phyloP scores from a whole-genome alignment of 2,888 invertebrate species.

The Eumerus sabulonum region DNA sequence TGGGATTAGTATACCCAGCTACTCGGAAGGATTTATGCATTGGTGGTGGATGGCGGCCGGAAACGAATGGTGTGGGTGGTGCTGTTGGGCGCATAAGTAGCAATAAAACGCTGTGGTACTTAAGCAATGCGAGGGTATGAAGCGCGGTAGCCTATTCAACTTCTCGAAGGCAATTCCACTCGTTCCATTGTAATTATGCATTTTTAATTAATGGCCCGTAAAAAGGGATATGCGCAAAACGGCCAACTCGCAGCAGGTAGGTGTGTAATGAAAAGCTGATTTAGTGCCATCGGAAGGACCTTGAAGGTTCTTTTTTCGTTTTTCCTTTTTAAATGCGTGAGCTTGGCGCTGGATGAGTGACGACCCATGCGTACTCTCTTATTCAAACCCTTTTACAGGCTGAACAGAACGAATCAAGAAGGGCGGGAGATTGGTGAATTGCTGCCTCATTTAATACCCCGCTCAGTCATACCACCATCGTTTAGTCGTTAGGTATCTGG shows the following conservation, averaged over 20 bases:
- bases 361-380: background rate
- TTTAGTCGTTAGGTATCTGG: background rate
- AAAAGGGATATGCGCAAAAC: slow-evolving; percentile 42
- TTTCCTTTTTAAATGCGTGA: slow-evolving; percentile 39
- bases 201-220: slow-evolving; percentile 61
- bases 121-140: slow-evolving; percentile 32
- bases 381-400: background rate
- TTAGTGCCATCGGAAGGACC: slow-evolving; percentile 37
- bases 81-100: slow-evolving; percentile 12
- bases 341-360: background rate
- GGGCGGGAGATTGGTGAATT: slow-evolving; percentile 1
- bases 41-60: too few species aligned
- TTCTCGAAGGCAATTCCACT: slow-evolving; percentile 54
- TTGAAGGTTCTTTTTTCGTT: too few species aligned
- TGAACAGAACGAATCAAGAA: slow-evolving; percentile 20
- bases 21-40: slow-evolving; percentile 50
- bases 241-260: slow-evolving; percentile 4
- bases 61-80: slow-evolving; percentile 3
- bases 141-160: slow-evolving; percentile 49
- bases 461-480: slow-evolving; percentile 4
- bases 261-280: slow-evolving; percentile 44
- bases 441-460: too few species aligned
- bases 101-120: slow-evolving; percentile 30
- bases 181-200: slow-evolving; percentile 53
- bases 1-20: slow-evolving; percentile 45